These are phyloP conservation scores for Trachops cirrhosus DNA, from an alignment of 2,797 vertebrate species.

Conservation along the genomic window DNA sequence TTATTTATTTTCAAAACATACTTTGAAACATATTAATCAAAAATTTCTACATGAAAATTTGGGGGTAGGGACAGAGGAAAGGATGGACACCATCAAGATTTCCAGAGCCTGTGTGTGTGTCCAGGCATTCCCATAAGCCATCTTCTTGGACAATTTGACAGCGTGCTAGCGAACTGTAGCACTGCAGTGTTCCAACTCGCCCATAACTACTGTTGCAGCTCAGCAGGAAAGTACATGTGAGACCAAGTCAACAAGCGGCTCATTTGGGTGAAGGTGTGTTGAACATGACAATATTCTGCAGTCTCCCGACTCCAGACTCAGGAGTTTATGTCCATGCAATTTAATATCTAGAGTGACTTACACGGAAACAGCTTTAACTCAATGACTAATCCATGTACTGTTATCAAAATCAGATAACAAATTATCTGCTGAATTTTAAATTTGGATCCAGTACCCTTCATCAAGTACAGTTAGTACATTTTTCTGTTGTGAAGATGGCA, in stretches of 20 bases:
- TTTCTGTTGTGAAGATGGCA: background rate
- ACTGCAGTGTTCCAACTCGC: background rate
- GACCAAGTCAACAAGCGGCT: background rate
- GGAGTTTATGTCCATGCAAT: background rate
- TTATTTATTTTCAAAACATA: slow-evolving; percentile 16
- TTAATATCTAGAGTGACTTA: slow-evolving; percentile 24
- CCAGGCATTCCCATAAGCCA: background rate
- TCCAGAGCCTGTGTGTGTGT: background rate
- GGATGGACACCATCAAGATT: slow-evolving; percentile 10
- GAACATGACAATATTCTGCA: background rate
- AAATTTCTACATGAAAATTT: background rate
- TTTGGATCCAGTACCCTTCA: background rate
- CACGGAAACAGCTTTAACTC: slow-evolving; percentile 31
- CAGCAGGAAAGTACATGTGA: background rate
- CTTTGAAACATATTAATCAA: slow-evolving; percentile 20
- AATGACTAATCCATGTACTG: background rate
- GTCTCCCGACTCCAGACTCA: background rate
- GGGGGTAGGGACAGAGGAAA: background rate
- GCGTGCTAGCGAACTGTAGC: background rate
- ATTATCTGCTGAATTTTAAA: background rate
- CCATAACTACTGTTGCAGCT: background rate
- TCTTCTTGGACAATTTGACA: background rate
- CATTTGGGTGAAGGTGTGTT: background rate
- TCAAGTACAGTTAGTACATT: background rate
- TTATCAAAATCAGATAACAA: background rate